These are phyloP conservation scores for Phortica variegata DNA, from an alignment of 1,140 invertebrate genomes.

Conservation along the genomic window DNA sequence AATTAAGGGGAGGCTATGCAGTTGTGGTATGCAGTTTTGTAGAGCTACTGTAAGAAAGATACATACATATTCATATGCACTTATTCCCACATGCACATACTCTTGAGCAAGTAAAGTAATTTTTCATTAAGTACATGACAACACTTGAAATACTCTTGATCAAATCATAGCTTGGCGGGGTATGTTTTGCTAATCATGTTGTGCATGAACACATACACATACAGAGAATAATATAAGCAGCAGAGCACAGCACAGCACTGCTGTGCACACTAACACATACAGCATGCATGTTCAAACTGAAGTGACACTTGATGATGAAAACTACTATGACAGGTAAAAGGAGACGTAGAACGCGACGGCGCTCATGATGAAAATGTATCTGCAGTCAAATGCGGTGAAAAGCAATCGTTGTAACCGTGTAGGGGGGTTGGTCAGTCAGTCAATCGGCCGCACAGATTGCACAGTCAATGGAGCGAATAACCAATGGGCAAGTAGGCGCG, in stretches of 20 bases:
- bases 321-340: too few species aligned
- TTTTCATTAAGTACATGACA: slow-evolving; percentile 17
- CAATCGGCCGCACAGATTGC: too few species aligned
- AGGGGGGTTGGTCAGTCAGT: too few species aligned
- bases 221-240: slow-evolving; percentile 1
- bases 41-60: too few species aligned
- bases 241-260: neutral
- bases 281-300: slow-evolving; percentile 5
- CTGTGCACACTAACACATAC: neutral
- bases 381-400: too few species aligned
- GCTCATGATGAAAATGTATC: slow-evolving; percentile 8
- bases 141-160: slow-evolving; percentile 17
- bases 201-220: slow-evolving; percentile 12
- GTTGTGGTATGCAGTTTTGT: too few species aligned
- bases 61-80: neutral
- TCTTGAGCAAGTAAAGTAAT: slow-evolving; percentile 8
- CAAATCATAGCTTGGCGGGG: slow-evolving; percentile 14
- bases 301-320: slow-evolving; percentile 11
- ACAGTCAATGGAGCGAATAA: too few species aligned
- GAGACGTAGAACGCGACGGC: too few species aligned
- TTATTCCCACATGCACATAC: neutral
- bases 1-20: too few species aligned
- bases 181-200: slow-evolving; percentile 18
- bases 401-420: too few species aligned
- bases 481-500: too few species aligned